phyloP scores from a whole-genome alignment of 2,113 vertebrate genomes.

The Oryzias curvinotus region DNA sequence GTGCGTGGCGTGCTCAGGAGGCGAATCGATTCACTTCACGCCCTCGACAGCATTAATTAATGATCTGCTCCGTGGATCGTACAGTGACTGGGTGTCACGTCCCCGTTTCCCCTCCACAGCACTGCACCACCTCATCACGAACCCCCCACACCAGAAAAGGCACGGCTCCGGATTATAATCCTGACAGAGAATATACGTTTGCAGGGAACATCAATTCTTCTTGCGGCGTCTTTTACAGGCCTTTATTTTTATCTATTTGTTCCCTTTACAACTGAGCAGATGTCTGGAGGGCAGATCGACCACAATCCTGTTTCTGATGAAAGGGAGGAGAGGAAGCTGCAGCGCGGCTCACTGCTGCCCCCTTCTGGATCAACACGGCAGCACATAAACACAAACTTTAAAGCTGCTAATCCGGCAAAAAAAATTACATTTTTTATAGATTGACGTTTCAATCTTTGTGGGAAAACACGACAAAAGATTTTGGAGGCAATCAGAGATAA shows the following conservation, averaged over 20 bases:
- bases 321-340: slow-evolving; percentile 26
- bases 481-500: no score
- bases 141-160: slow-evolving; percentile 50
- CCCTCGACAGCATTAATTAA: slow-evolving; percentile 76
- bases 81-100: slow-evolving; percentile 53
- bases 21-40: slow-evolving; percentile 76
- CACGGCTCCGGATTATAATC: slow-evolving; percentile 70
- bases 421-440: slow-evolving; percentile 15
- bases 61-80: slow-evolving; percentile 65
- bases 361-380: slow-evolving; percentile 52
- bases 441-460: slow-evolving; percentile 6
- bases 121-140: slow-evolving; percentile 28
- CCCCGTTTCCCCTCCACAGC: slow-evolving; percentile 37
- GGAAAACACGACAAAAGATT: not conserved
- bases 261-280: slow-evolving; percentile 76
- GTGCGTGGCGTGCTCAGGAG: slow-evolving; percentile 64
- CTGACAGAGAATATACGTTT: slow-evolving; percentile 64
- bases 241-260: slow-evolving; percentile 77
- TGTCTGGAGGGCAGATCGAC: slow-evolving; percentile 75
- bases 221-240: slow-evolving; percentile 66
- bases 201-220: slow-evolving; percentile 71
- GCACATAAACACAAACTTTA: slow-evolving; percentile 6
- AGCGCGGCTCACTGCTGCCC: slow-evolving; percentile 74
- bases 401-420: not conserved
- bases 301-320: slow-evolving; percentile 70